Conservation (phyloP, 92 coral and sea anemone species). For the Bergia puertoricense region DNA sequence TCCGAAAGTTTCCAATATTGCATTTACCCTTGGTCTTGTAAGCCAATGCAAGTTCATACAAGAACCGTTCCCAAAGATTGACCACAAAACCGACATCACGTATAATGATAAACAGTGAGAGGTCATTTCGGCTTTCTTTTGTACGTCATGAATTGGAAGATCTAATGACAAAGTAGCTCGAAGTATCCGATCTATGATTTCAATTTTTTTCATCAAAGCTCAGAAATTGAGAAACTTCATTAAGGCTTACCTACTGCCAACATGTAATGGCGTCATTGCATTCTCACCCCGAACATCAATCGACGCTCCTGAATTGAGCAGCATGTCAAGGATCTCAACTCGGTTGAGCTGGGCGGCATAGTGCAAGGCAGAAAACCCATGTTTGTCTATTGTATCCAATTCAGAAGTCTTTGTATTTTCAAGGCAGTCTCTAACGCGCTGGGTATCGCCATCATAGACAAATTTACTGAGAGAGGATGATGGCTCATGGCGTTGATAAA, state of each 20-base stretch:
- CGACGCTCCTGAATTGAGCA: constrained; percentile 33
- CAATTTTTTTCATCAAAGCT: too few species aligned
- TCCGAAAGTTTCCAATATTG: too few species aligned
- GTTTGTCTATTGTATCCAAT: constrained; percentile 17
- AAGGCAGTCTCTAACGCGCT: constrained; percentile 20
- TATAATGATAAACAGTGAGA: too few species aligned
- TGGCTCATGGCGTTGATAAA: constrained; percentile 27
- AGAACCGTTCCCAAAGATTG: too few species aligned
- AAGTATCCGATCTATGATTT: background rate
- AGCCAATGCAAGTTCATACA: too few species aligned
- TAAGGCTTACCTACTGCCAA: constrained; percentile 15
- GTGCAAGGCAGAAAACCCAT: constrained; percentile 35
- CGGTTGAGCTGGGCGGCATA: constrained; percentile 42
- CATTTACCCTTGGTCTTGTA: too few species aligned
- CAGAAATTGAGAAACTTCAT: background rate
- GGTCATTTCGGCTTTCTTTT: too few species aligned
- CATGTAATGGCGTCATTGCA: constrained; percentile 33
- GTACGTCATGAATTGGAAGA: too few species aligned
- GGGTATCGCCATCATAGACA: constrained; percentile 27
- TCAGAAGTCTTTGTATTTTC: background rate
- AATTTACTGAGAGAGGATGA: constrained; percentile 23
- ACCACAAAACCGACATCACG: too few species aligned
- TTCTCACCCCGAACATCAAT: constrained; percentile 11
- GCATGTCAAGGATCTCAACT: constrained; percentile 29
- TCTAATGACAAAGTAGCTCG: background rate